Percentiles rank a stretch among this genome's conserved stretches.
Evolutionary conservation across 2,797 vertebrate species (phyloP).

Genomic region (Hippopotamyrus pictus): DNA sequence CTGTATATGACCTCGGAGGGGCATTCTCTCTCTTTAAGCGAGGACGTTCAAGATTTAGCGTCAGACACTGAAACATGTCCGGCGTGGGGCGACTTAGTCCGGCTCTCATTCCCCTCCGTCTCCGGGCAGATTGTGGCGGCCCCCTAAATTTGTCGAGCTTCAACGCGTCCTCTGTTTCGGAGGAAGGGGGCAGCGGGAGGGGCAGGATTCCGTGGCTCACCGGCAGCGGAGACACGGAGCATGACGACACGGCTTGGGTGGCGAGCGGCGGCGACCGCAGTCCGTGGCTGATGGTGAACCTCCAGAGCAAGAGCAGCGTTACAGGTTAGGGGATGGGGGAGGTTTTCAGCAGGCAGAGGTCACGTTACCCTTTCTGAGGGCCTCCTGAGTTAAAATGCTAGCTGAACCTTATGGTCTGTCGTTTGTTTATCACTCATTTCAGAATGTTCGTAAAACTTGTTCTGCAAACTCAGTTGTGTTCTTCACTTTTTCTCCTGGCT

Average conservation of each 20-base stretch:
- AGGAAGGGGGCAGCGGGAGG: conserved; percentile 46
- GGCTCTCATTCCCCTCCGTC: neutral
- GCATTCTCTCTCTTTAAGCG: neutral
- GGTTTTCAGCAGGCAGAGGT: neutral
- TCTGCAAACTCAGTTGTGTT: neutral
- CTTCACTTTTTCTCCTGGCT: neutral
- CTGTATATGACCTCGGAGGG: neutral
- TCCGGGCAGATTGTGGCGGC: conserved; percentile 59
- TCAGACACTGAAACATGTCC: neutral
- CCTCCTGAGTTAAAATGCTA: neutral
- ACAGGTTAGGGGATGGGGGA: conserved; percentile 58
- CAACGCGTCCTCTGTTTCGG: conserved; percentile 67
- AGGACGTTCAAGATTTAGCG: neutral
- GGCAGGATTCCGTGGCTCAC: conserved; percentile 45
- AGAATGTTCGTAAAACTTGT: neutral
- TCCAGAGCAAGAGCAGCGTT: conserved; percentile 63
- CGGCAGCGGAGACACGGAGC: conserved; percentile 34
- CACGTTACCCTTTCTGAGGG: neutral
- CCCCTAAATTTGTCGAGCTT: conserved; percentile 51
- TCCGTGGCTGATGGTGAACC: conserved; percentile 72
- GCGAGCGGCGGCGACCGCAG: conserved; percentile 34
- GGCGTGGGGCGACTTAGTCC: neutral
- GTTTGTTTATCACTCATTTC: neutral
- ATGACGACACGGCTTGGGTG: conserved; percentile 51
- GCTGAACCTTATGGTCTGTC: neutral